Conservation (phyloP, 35 echinoderm and acorn worm genomes). For the Lytechinus pictus region DNA sequence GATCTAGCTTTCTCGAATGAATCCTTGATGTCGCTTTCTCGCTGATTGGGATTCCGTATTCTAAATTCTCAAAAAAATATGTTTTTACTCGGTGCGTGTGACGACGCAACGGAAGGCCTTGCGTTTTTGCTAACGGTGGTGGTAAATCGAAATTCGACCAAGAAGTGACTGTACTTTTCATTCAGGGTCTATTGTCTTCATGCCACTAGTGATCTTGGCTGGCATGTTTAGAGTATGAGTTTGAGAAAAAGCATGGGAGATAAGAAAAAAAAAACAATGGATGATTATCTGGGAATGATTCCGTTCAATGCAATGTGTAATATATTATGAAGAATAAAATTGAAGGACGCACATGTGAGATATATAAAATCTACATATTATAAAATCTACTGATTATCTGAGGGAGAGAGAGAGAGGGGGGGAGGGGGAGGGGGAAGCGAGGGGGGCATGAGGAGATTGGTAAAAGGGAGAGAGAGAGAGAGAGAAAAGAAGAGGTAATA, state of each 20-base stretch:
- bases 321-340: not conserved
- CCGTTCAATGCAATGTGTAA: not conserved
- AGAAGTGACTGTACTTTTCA: not conserved
- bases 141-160: not conserved
- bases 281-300: not conserved
- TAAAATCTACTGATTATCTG: not conserved
- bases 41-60: not conserved
- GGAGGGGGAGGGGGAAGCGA: not conserved
- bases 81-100: not conserved
- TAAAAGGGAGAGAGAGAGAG: not conserved
- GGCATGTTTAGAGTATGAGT: not conserved
- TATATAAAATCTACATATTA: not conserved
- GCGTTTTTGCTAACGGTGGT: not conserved
- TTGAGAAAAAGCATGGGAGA: not conserved
- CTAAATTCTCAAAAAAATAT: not conserved
- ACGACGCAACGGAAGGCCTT: not conserved
- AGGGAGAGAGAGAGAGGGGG: not conserved
- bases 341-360: not conserved
- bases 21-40: not conserved
- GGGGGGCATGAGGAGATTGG: too few relatives aligned
- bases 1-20: not conserved
- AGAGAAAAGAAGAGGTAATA: not conserved
- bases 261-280: constrained; percentile 6
- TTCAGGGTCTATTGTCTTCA: not conserved
- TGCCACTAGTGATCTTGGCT: not conserved